Percentiles rank a stretch among this genome's conserved stretches.
These are phyloP conservation scores for Babylonia areolata DNA, from an alignment of 1,140 invertebrate species.

Conservation along the genomic window DNA sequence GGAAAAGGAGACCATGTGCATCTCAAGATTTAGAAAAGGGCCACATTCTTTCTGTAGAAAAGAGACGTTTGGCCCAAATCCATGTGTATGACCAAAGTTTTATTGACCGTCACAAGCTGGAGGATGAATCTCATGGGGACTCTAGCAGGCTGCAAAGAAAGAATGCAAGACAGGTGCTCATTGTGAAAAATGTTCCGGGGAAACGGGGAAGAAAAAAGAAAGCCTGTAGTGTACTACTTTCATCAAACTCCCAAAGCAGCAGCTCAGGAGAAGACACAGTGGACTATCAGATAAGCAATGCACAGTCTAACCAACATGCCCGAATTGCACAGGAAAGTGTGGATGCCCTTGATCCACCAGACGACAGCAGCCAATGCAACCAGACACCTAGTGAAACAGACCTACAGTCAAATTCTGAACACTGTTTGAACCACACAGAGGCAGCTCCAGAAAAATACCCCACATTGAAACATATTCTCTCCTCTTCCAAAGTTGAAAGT, in stretches of 20 bases:
- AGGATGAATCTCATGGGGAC: not conserved
- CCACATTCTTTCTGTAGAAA: not conserved
- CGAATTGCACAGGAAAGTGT: no score
- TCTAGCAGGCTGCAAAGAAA: not conserved
- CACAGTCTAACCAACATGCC: not conserved
- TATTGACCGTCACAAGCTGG: not conserved
- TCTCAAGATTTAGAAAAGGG: not conserved
- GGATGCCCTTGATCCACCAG: not conserved
- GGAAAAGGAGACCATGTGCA: not conserved
- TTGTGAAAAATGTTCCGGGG: not conserved
- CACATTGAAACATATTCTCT: no score
- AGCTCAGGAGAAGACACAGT: not conserved
- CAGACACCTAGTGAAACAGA: not conserved
- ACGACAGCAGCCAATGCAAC: not conserved
- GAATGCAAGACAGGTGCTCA: not conserved
- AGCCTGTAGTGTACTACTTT: not conserved
- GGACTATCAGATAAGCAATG: not conserved
- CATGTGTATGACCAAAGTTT: slow-evolving; percentile 3
- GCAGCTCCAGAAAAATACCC: no score
- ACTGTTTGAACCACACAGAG: not conserved
- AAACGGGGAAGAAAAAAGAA: not conserved
- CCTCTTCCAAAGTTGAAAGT: not conserved
- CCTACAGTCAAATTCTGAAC: not conserved
- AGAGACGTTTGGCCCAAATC: not conserved
- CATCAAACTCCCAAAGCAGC: not conserved